phyloP scores from a whole-genome alignment of 2,797 vertebrate genomes.

The Myoxocephalus aenaeus region DNA sequence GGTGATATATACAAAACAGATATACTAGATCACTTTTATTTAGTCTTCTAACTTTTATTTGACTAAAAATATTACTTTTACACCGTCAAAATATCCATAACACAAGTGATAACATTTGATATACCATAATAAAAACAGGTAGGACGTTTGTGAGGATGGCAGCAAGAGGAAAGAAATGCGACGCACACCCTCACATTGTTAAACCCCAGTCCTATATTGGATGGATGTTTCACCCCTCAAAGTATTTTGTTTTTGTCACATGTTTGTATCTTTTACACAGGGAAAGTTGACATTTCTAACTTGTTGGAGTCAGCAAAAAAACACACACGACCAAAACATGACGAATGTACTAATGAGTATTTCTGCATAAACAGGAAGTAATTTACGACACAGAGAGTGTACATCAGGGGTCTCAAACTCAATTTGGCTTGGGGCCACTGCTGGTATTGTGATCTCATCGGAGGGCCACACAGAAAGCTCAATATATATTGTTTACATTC shows the following conservation, averaged over 20 bases:
- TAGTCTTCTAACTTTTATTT: background rate
- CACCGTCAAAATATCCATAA: background rate
- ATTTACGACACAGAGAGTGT: conserved; percentile 6
- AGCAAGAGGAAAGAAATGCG: background rate
- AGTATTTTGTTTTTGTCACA: background rate
- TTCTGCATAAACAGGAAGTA: conserved; percentile 33
- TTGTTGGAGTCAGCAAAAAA: conserved; percentile 11
- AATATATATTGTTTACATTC: no score
- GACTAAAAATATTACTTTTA: background rate
- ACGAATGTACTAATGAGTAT: conserved; percentile 37
- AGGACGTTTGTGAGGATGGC: background rate
- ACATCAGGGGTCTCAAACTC: no score
- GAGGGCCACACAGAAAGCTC: no score
- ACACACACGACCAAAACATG: background rate
- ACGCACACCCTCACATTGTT: background rate
- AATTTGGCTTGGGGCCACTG: no score
- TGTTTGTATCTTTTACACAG: background rate
- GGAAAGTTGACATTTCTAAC: background rate
- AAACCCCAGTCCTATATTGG: background rate
- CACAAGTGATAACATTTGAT: background rate
- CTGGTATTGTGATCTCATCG: no score
- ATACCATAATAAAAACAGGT: background rate
- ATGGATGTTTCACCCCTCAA: background rate
- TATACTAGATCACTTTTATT: background rate
- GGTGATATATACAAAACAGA: background rate